Evolutionary conservation across 2,113 vertebrate species (phyloP).

Genomic region (Sylvicapra grimmia): DNA sequence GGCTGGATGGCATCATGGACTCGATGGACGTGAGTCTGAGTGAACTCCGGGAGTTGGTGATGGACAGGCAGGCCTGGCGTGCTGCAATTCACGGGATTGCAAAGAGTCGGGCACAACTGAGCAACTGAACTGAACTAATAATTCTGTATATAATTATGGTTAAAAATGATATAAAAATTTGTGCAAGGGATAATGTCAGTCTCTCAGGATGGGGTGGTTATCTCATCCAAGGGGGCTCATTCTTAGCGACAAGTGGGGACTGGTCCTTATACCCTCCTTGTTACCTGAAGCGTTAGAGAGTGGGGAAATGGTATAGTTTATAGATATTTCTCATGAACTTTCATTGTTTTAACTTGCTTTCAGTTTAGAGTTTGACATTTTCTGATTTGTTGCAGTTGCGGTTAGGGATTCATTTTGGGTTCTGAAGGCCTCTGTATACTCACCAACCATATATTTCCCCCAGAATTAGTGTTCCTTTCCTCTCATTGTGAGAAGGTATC

Average conservation of each 20-base stretch:
- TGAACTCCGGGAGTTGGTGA: no score
- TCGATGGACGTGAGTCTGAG: no score
- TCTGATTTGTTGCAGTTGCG: background rate
- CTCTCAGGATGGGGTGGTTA: background rate
- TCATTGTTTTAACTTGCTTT: background rate
- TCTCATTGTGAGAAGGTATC: background rate
- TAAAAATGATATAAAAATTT: background rate
- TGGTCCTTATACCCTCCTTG: background rate
- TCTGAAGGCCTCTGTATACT: background rate
- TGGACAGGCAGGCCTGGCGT: no score
- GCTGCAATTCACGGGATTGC: rapidly evolving
- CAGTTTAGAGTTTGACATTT: background rate
- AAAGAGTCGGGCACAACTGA: no score
- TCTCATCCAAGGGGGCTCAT: background rate
- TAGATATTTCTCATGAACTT: background rate
- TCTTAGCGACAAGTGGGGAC: background rate
- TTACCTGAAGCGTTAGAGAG: background rate
- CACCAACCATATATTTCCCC: background rate
- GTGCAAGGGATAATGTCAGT: background rate
- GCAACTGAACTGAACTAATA: background rate
- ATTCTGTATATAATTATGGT: conserved; percentile 1
- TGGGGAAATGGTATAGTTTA: background rate
- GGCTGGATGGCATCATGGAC: no score
- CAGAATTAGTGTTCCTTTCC: background rate
- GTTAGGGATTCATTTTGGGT: background rate